Conservation (phyloP, 1,140 invertebrate genomes). For the Polypedilum vanderplanki region DNA sequence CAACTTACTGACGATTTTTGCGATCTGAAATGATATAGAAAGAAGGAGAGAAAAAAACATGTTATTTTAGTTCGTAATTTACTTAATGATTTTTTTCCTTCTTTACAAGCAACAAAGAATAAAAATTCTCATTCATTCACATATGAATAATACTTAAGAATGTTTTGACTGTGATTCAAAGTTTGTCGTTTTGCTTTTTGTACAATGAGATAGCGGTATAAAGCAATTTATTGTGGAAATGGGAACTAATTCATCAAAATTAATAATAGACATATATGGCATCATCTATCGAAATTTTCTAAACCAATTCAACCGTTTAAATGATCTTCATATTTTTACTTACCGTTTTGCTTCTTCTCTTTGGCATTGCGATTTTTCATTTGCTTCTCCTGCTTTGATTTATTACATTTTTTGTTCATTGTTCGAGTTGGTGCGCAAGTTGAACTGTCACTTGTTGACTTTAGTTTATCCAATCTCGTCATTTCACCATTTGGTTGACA, state of each 20-base stretch:
- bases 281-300: no score
- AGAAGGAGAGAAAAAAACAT: not conserved
- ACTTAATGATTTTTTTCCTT: no score
- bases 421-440: slow-evolving; percentile 62
- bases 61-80: not conserved
- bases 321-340: slow-evolving; percentile 27
- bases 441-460: slow-evolving; percentile 57
- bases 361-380: slow-evolving; percentile 40
- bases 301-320: no score
- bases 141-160: not conserved
- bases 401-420: slow-evolving; percentile 66
- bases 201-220: no score
- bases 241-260: no score
- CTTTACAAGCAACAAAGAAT: no score
- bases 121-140: no score
- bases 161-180: not conserved
- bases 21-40: not conserved
- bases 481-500: slow-evolving; percentile 57
- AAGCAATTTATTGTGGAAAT: no score
- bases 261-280: no score
- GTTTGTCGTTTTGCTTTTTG: not conserved
- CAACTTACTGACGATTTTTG: slow-evolving; percentile 25
- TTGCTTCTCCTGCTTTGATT: slow-evolving; percentile 44
- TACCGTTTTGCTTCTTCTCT: slow-evolving; percentile 43
- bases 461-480: slow-evolving; percentile 62